These are phyloP conservation scores for Ligdia adustata DNA, from an alignment of 2,888 invertebrate species.

Conservation along the genomic window DNA sequence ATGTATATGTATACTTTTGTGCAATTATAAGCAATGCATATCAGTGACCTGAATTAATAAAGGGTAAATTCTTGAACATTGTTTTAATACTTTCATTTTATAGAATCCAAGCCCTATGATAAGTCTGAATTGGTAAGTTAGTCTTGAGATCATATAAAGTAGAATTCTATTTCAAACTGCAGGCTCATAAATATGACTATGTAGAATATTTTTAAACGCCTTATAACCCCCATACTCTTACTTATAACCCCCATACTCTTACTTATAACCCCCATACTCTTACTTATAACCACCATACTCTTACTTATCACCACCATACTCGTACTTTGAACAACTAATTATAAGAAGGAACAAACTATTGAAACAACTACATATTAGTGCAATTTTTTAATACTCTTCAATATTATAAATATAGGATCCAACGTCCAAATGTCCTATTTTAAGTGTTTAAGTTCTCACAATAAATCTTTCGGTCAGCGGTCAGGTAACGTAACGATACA, in stretches of 20 bases:
- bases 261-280: too few species aligned
- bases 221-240: too few species aligned
- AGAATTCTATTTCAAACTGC: too few species aligned
- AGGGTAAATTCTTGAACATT: constrained; percentile 47
- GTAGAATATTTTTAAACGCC: too few species aligned
- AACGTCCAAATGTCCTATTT: constrained; percentile 61
- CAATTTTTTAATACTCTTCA: constrained; percentile 71
- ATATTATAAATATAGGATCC: constrained; percentile 69
- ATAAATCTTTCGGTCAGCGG: constrained; percentile 53
- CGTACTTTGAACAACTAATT: too few species aligned
- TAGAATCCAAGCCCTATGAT: too few species aligned
- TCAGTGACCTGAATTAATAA: constrained; percentile 45
- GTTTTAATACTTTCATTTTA: constrained; percentile 30
- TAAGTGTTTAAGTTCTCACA: constrained; percentile 52
- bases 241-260: too few species aligned
- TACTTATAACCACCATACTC: too few species aligned
- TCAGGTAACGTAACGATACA: constrained; percentile 64
- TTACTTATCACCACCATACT: too few species aligned
- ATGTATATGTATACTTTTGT: constrained; percentile 13
- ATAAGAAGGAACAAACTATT: neutral
- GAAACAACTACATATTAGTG: constrained; percentile 58
- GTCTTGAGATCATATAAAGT: too few species aligned
- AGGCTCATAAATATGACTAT: too few species aligned
- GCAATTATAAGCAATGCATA: constrained; percentile 31
- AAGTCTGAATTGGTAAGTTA: too few species aligned